Conservation (phyloP, 2,888 invertebrate species). For the Schizotus pectinicornis region DNA sequence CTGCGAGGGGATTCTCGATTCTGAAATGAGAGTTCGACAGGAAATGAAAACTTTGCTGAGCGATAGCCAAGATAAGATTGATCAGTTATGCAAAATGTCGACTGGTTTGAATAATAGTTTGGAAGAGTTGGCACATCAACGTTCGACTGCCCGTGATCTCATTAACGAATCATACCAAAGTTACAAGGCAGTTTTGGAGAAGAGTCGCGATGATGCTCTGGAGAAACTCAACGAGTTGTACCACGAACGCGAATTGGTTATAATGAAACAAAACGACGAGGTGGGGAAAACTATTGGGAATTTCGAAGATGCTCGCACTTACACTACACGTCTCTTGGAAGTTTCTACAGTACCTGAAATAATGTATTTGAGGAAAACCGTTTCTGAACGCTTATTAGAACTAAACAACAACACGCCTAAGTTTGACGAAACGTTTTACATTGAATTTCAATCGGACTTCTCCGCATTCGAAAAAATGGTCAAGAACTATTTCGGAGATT, state of each 20-base stretch:
- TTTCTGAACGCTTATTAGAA: conserved; percentile 77
- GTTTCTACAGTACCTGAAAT: conserved; percentile 87
- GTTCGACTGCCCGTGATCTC: conserved; percentile 82
- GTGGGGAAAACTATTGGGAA: conserved; percentile 84
- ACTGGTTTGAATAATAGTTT: conserved; percentile 78
- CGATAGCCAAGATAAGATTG: conserved; percentile 78
- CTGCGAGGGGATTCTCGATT: conserved; percentile 81
- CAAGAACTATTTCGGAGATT: conserved; percentile 75
- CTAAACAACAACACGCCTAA: conserved; percentile 83
- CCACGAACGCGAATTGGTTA: conserved; percentile 83
- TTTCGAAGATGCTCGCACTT: conserved; percentile 86
- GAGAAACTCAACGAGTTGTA: conserved; percentile 78
- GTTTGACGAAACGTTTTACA: conserved; percentile 76
- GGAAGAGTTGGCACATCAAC: conserved; percentile 85
- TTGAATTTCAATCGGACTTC: conserved; percentile 83
- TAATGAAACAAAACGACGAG: conserved; percentile 84
- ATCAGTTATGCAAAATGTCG: conserved; percentile 77
- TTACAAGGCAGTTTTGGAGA: conserved; percentile 82
- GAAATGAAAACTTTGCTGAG: conserved; percentile 77
- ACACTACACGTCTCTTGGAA: conserved; percentile 80
- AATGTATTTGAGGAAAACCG: conserved; percentile 80
- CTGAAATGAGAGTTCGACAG: conserved; percentile 75
- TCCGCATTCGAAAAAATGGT: conserved; percentile 78
- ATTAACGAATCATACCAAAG: conserved; percentile 82
- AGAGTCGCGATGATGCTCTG: conserved; percentile 77